phyloP scores from a whole-genome alignment of 2,797 vertebrate genomes.

The Clamator glandarius region DNA sequence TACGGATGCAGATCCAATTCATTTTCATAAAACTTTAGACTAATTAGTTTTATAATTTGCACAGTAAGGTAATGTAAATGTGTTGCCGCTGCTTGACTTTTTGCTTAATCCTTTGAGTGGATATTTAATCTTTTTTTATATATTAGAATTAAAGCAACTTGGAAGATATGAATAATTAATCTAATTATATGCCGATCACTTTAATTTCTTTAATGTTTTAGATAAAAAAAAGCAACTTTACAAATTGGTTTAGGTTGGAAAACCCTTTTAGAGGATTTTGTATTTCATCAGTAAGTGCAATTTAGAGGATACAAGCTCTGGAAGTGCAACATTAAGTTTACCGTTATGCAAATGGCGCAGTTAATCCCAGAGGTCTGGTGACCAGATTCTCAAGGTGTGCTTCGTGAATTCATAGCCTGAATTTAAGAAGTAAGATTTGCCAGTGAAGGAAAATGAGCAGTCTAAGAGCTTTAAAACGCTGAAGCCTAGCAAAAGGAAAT shows the following conservation, averaged over 20 bases:
- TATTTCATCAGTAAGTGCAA: slow-evolving; percentile 81
- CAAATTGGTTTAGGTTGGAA: slow-evolving; percentile 86
- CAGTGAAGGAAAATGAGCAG: neutral
- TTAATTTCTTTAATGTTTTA: slow-evolving; percentile 87
- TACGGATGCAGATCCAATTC: slow-evolving; percentile 84
- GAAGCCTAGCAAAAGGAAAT: neutral
- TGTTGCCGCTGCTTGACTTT: slow-evolving; percentile 82
- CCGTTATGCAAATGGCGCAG: slow-evolving; percentile 77
- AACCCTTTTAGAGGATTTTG: slow-evolving; percentile 84
- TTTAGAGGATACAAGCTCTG: slow-evolving; percentile 70
- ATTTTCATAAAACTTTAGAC: slow-evolving; percentile 86
- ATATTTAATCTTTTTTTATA: slow-evolving; percentile 93
- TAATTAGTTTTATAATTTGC: slow-evolving; percentile 92
- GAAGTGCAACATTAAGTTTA: slow-evolving; percentile 73
- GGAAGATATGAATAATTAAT: slow-evolving; percentile 93
- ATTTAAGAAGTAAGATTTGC: slow-evolving; percentile 34
- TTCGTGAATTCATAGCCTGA: slow-evolving; percentile 47
- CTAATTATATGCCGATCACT: slow-evolving; percentile 90
- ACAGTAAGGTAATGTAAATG: slow-evolving; percentile 90
- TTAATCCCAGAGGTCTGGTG: slow-evolving; percentile 70
- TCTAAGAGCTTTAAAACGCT: slow-evolving; percentile 26
- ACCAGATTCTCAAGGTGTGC: slow-evolving; percentile 66
- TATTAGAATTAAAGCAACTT: slow-evolving; percentile 93
- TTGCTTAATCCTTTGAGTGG: slow-evolving; percentile 88
- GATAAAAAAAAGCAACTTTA: slow-evolving; percentile 76